A percentile compares a stretch with the other conserved stretches of the same genome.
Evolutionary conservation across 2,888 invertebrate species (phyloP).

Genomic region (Neoaliturus tenellus): DNA sequence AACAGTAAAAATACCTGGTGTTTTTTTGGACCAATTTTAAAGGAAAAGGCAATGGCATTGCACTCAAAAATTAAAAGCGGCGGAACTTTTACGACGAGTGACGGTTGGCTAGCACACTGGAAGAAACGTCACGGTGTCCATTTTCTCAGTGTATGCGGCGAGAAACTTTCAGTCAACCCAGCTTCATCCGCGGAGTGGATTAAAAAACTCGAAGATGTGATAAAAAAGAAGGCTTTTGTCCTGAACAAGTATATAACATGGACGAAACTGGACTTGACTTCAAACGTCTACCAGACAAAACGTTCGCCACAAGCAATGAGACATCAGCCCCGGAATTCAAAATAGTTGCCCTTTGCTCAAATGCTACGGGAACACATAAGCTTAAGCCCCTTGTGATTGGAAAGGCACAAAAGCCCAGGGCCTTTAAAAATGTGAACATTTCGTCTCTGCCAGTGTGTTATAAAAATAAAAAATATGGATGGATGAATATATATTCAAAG

Average conservation of each 20-base stretch:
- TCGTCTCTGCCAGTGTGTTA: conserved; percentile 53
- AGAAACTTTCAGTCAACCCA: conserved; percentile 53
- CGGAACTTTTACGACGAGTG: conserved; percentile 49
- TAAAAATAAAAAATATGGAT: conserved; percentile 58
- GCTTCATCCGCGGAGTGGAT: no score
- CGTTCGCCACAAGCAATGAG: conserved; percentile 41
- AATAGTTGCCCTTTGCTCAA: no score
- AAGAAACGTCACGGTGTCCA: conserved; percentile 40
- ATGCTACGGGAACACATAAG: conserved; percentile 49
- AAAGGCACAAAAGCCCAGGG: conserved; percentile 58
- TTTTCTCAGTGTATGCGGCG: neutral
- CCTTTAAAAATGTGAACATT: conserved; percentile 58
- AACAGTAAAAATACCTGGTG: no score
- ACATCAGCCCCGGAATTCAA: conserved; percentile 42
- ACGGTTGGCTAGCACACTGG: conserved; percentile 51
- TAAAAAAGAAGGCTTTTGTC: neutral
- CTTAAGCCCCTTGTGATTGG: conserved; percentile 55
- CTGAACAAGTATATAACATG: neutral
- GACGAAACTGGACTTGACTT: conserved; percentile 38
- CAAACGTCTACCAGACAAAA: conserved; percentile 30
- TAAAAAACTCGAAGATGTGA: conserved; percentile 13
- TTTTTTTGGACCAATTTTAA: conserved; percentile 57
- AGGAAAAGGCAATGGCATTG: conserved; percentile 59
- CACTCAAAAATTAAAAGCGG: no score
- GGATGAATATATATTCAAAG: conserved; percentile 53